Evolutionary conservation across 64 coral and sea anemone genomes (phyloP), one percentile per base, ranked within the genome.

Genomic region (Stichodactyla helianthus): DNA sequence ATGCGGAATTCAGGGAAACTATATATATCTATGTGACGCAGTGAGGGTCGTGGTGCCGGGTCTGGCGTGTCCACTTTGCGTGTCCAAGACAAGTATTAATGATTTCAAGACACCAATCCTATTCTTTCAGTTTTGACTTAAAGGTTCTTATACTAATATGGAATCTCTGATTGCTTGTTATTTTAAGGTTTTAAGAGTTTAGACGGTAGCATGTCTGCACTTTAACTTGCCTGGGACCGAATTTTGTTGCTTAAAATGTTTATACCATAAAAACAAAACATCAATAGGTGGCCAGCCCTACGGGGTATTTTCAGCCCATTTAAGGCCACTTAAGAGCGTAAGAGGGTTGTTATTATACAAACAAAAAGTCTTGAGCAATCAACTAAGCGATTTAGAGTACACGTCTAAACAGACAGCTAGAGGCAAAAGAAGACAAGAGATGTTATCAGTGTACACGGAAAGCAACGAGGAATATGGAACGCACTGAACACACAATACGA

Each of bases 341-440:
- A 79, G 77, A 81, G n/a, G 51, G 31, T 81, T 65, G 62, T 65
- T 79, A 79, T 79, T 81, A 79, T 79, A 53, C 5, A 6, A 51
- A 78, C 76, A 78, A 78, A 78, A 78, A 1, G 26, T 28, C 28
- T 78, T 28, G 51, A 50, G 27, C 22, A 70, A 70, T 79, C 52
- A 51, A 5, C 77, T 79, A 71, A 71, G 67, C 25, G 77, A 79
- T 53, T 17, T 79, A 51, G 12, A 26, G 62, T 65, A 65, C 12
- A 74, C 23, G 14, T 65, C 27, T 44, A 44, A 44, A 44, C 35
- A n/a, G 25, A 11, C 77, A 81, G 78, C 78, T 51, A 81, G 50
- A 81, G 78, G 78, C 78, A 81, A 81, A 44, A 44, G 0, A 81
- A 53, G 22, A 74, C 68, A 2, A 74, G 25, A 71, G 68, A 74